A percentile compares a stretch with the other conserved stretches of the same genome.
Evolutionary conservation across 2,113 vertebrate species (phyloP).

Genomic region (Corynorhinus townsendii): DNA sequence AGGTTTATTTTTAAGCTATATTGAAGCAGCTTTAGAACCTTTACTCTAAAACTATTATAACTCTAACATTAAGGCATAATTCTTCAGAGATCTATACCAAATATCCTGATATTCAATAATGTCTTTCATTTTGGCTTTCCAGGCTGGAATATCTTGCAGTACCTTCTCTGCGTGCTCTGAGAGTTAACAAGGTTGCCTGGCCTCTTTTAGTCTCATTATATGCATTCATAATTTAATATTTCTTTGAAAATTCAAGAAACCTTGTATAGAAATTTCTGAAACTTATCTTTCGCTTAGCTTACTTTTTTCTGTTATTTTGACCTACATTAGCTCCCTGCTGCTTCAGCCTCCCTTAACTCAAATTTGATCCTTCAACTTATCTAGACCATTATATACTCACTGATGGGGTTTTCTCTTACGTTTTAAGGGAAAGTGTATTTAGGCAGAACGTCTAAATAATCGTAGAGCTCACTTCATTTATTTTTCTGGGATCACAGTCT

Average conservation of each 20-base stretch:
- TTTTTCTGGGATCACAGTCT: background rate
- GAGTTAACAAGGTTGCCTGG: background rate
- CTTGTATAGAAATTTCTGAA: slow-evolving; percentile 13
- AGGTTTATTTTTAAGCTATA: background rate
- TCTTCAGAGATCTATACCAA: background rate
- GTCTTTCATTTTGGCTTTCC: background rate
- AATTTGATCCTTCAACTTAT: background rate
- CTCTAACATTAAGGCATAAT: background rate
- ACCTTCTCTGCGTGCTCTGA: background rate
- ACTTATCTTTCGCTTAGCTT: background rate
- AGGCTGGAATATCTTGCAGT: background rate
- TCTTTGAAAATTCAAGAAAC: background rate
- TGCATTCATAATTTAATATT: background rate
- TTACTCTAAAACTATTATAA: background rate
- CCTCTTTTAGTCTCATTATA: background rate
- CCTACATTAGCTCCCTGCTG: background rate
- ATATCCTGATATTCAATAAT: background rate
- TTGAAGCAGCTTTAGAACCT: background rate
- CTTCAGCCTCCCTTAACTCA: background rate
- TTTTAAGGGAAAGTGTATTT: background rate
- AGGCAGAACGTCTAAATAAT: background rate
- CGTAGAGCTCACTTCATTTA: background rate
- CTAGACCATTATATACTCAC: background rate
- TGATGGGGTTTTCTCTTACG: background rate
- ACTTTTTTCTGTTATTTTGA: background rate